A percentile compares a stretch with the other conserved stretches of the same genome.
Evolutionary conservation across 2,888 invertebrate species (phyloP).

Genomic region (Diplolepis rosae): DNA sequence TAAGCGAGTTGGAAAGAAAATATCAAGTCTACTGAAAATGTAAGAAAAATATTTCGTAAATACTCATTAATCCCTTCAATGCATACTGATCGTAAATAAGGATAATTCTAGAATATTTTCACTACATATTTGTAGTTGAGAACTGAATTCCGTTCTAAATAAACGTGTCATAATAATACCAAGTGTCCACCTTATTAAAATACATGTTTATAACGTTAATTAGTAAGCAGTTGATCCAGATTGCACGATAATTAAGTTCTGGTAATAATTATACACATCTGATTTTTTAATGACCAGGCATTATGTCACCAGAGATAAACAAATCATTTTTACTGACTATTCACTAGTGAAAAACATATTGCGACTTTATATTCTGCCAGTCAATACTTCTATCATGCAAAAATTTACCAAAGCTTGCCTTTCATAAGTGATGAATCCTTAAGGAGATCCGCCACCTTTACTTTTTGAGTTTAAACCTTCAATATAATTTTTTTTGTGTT

Average conservation of each 20-base stretch:
- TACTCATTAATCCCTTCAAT: neutral
- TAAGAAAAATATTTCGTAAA: neutral
- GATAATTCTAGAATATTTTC: too few species aligned
- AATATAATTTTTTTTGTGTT: too few species aligned
- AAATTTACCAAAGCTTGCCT: too few species aligned
- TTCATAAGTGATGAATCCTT: too few species aligned
- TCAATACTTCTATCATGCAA: neutral
- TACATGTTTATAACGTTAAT: neutral
- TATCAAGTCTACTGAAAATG: neutral
- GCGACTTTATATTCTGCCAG: neutral
- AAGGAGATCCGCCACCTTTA: too few species aligned
- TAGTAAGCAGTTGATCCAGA: conserved; percentile 2
- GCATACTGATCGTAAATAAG: too few species aligned
- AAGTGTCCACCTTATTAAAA: neutral
- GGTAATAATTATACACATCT: conserved; percentile 14
- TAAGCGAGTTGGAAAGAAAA: neutral
- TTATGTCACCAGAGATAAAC: neutral
- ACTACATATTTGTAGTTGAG: too few species aligned
- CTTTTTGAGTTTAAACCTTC: too few species aligned
- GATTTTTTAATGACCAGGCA: conserved; percentile 7
- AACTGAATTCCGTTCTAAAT: neutral
- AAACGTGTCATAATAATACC: neutral
- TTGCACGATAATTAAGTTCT: conserved; percentile 1
- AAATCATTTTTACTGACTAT: conserved; percentile 7
- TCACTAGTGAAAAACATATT: neutral